A percentile compares a stretch with the other conserved stretches of the same genome.
Conservation (phyloP, 2,797 vertebrate genomes). For the Echiichthys vipera region DNA sequence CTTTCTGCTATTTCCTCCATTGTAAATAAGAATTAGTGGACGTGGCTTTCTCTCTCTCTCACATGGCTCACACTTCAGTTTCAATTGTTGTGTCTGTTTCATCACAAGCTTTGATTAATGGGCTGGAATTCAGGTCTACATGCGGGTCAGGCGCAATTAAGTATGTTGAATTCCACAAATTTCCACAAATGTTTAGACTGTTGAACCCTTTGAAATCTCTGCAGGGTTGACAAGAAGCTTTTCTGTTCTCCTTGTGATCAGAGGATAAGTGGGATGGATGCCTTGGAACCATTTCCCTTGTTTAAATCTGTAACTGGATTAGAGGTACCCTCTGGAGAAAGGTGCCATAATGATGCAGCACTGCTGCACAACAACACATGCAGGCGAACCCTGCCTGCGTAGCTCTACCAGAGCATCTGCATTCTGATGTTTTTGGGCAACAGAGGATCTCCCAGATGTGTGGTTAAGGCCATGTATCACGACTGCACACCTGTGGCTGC, state of each 20-base stretch:
- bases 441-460: constrained; percentile 44
- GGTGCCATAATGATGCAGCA: constrained; percentile 66
- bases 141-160: constrained; percentile 72
- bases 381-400: constrained; percentile 7
- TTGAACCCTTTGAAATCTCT: constrained; percentile 68
- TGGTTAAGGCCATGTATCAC: not conserved
- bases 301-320: constrained; percentile 77
- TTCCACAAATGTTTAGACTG: constrained; percentile 72
- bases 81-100: constrained; percentile 62
- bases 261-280: constrained; percentile 69
- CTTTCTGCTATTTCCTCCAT: constrained; percentile 14
- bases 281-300: constrained; percentile 68
- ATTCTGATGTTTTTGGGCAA: constrained; percentile 24
- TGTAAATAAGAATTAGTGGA: constrained; percentile 39
- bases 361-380: constrained; percentile 43
- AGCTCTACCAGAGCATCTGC: constrained; percentile 33
- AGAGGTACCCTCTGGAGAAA: constrained; percentile 72
- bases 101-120: constrained; percentile 65
- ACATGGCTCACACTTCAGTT: constrained; percentile 25
- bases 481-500: constrained; percentile 41
- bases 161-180: constrained; percentile 71
- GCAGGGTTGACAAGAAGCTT: constrained; percentile 58
- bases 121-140: constrained; percentile 49
- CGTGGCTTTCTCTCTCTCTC: constrained; percentile 24
- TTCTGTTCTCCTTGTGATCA: constrained; percentile 64